Percentiles rank a stretch among this genome's conserved stretches.
These are phyloP conservation scores for Andrena bucephala DNA, from an alignment of 2,888 invertebrate genomes.

Conservation along the genomic window DNA sequence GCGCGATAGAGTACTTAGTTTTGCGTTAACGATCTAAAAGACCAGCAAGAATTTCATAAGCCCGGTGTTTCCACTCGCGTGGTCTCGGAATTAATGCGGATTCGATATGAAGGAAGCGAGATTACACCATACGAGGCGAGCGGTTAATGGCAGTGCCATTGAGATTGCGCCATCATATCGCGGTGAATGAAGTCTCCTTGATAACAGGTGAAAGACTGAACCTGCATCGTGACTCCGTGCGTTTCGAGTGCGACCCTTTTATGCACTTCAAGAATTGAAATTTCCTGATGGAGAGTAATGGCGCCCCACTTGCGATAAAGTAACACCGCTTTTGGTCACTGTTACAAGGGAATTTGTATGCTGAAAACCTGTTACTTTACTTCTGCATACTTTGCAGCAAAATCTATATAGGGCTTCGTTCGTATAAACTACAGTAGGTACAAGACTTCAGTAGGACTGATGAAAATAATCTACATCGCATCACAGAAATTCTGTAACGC, in stretches of 20 bases:
- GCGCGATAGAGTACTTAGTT: background rate
- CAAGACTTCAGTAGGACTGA: background rate
- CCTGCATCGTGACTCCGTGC: conserved; percentile 15
- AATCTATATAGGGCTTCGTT: background rate
- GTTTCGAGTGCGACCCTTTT: conserved; percentile 46
- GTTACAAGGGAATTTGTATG: conserved; percentile 52
- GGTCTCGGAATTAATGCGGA: conserved; percentile 18
- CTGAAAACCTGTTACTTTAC: conserved; percentile 29
- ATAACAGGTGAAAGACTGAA: conserved; percentile 55
- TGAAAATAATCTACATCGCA: background rate
- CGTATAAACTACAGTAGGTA: background rate
- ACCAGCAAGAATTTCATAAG: background rate
- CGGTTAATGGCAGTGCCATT: conserved; percentile 42
- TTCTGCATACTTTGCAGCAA: conserved; percentile 2
- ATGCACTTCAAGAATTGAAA: conserved; percentile 59
- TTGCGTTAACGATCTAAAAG: background rate
- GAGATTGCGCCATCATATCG: conserved; percentile 49
- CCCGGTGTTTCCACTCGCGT: background rate
- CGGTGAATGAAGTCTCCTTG: conserved; percentile 59
- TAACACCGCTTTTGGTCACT: conserved; percentile 46
- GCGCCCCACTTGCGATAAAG: conserved; percentile 60
- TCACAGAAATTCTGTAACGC: too few relatives aligned
- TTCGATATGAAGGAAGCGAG: conserved; percentile 34
- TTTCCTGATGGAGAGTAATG: conserved; percentile 63
- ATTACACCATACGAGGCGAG: conserved; percentile 28